Evolutionary conservation across 2,888 invertebrate species (phyloP).

Genomic region (Aspidiotus destructor): DNA sequence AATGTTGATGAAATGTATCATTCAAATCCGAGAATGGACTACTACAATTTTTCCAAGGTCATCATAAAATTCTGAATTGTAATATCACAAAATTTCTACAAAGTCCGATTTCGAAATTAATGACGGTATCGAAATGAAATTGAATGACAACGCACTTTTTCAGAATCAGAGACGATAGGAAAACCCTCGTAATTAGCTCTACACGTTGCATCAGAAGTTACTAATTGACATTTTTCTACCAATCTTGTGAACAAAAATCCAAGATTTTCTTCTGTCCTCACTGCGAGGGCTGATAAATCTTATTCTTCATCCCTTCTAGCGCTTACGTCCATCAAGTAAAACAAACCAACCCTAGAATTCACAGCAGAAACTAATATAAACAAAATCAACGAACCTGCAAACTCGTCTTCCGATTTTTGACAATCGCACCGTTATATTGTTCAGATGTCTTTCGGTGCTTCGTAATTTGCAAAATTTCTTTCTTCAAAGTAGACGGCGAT

Average conservation of each 20-base stretch:
- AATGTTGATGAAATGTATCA: no score
- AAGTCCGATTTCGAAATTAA: no score
- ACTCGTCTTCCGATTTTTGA: slow-evolving; percentile 10
- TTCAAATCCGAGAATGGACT: no score
- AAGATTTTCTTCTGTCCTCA: background rate
- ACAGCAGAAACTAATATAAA: background rate
- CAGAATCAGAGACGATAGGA: no score
- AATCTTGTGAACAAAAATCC: background rate
- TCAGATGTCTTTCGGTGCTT: slow-evolving; percentile 19
- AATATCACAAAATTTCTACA: no score
- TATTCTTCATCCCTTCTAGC: background rate
- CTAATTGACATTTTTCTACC: no score
- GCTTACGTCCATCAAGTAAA: background rate
- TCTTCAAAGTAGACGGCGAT: slow-evolving; percentile 24
- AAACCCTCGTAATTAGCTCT: no score
- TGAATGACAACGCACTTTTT: no score
- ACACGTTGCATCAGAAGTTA: no score
- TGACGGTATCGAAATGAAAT: no score
- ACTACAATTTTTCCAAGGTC: no score
- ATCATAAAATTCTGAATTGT: no score
- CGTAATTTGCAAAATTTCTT: slow-evolving; percentile 17
- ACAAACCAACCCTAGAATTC: background rate
- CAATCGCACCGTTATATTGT: slow-evolving; percentile 10
- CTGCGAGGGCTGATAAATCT: slow-evolving; percentile 1
- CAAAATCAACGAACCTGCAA: slow-evolving; percentile 21